Evolutionary conservation across 2,797 vertebrate genomes (phyloP).

Genomic region (Pangasius djambal): DNA sequence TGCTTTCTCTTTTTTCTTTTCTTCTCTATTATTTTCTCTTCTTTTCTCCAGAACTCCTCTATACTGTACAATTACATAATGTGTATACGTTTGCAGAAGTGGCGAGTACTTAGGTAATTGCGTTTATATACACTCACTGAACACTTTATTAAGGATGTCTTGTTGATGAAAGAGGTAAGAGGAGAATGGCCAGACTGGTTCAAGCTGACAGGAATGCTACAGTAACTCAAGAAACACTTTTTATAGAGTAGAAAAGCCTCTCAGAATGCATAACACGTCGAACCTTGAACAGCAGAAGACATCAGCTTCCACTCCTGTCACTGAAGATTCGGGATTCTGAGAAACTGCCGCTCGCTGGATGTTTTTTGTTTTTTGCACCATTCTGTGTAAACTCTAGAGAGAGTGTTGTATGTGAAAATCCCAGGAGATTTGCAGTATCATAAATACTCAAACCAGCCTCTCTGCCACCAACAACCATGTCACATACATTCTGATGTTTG

Average conservation of each 20-base stretch:
- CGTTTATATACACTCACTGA: not conserved
- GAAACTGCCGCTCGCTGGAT: not conserved
- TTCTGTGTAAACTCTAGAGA: not conserved
- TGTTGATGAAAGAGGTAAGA: not conserved
- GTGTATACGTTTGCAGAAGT: not conserved
- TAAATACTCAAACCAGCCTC: not conserved
- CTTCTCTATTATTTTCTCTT: too few species aligned
- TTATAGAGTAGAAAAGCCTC: not conserved
- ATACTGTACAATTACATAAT: not conserved
- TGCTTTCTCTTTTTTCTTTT: not conserved
- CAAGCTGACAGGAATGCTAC: not conserved
- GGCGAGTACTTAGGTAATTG: not conserved
- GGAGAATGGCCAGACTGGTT: not conserved
- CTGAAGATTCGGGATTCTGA: not conserved
- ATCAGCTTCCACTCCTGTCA: not conserved
- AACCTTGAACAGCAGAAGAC: not conserved
- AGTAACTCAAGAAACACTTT: not conserved
- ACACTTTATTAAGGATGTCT: not conserved
- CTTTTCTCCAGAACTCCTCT: not conserved
- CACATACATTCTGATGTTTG: not conserved
- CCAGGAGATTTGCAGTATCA: not conserved
- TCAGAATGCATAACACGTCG: not conserved
- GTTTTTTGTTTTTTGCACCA: not conserved
- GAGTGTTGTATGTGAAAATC: not conserved
- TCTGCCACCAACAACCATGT: not conserved